Conservation (phyloP, 2,888 invertebrate genomes). For the Trichacis sp. region DNA sequence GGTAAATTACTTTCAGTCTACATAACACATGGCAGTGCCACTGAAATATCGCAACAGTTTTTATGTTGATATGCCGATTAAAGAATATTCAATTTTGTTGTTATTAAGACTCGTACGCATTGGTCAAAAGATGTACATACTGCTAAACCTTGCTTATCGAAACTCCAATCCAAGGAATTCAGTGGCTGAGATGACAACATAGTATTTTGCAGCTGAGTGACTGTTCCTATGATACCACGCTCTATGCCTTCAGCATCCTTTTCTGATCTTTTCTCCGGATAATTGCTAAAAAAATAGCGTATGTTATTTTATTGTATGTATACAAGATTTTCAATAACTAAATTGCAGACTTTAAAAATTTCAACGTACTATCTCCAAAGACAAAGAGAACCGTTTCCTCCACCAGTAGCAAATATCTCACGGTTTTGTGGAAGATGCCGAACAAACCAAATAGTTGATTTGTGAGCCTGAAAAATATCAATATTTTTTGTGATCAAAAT, state of each 20-base stretch:
- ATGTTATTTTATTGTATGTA: no score
- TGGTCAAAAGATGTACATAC: constrained; percentile 95
- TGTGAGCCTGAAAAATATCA: constrained; percentile 66
- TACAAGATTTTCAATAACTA: no score
- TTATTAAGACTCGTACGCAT: constrained; percentile 84
- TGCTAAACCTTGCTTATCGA: constrained; percentile 88
- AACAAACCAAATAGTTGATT: constrained; percentile 89
- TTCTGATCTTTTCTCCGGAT: constrained; percentile 82
- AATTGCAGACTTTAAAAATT: no score
- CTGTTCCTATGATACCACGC: constrained; percentile 81
- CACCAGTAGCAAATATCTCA: constrained; percentile 90
- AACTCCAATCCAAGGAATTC: constrained; percentile 91
- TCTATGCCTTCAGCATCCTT: constrained; percentile 80
- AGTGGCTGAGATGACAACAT: constrained; percentile 89
- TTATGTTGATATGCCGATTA: constrained; percentile 52
- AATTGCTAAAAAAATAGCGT: constrained; percentile 74
- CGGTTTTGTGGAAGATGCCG: constrained; percentile 94
- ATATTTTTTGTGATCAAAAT: background rate
- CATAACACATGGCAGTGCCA: no score
- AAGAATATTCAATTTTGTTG: constrained; percentile 86
- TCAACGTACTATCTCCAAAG: constrained; percentile 93
- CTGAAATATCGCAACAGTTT: no score
- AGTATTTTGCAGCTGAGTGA: constrained; percentile 83
- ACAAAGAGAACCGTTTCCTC: constrained; percentile 89
- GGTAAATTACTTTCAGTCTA: no score